Evolutionary conservation across 2,113 vertebrate species (phyloP).

Genomic region (Rostratula benghalensis): DNA sequence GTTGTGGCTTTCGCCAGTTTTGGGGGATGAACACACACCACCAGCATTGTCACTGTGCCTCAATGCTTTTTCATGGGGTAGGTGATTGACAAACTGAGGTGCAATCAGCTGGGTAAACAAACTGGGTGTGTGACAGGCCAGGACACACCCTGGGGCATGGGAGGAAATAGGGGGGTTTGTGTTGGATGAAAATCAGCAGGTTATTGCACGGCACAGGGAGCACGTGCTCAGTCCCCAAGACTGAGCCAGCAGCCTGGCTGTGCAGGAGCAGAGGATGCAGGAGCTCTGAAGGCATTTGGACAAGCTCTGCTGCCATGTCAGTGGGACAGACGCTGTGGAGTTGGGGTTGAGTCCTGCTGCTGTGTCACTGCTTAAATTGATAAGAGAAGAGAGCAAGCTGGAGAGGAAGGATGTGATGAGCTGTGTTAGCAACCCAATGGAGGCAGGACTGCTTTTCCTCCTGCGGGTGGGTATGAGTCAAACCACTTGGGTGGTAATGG

Average conservation of each 20-base stretch:
- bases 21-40: background rate
- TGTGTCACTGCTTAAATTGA: background rate
- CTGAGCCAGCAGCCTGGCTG: background rate
- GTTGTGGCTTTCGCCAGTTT: background rate
- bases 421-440: background rate
- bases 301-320: fast-evolving
- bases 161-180: background rate
- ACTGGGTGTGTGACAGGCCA: background rate
- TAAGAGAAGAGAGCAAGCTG: background rate
- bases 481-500: background rate
- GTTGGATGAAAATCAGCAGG: fast-evolving
- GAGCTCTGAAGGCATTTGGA: background rate
- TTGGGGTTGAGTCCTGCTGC: background rate
- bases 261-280: background rate
- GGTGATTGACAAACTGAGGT: background rate
- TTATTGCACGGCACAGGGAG: background rate
- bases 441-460: background rate
- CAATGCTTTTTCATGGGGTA: background rate
- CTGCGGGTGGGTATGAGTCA: background rate
- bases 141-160: background rate
- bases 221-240: fast-evolving
- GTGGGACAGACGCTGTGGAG: background rate
- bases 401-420: background rate
- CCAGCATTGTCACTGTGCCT: background rate
- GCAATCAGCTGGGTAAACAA: background rate